Conservation (phyloP, 2,888 invertebrate species). For the Orchestes rusci region DNA sequence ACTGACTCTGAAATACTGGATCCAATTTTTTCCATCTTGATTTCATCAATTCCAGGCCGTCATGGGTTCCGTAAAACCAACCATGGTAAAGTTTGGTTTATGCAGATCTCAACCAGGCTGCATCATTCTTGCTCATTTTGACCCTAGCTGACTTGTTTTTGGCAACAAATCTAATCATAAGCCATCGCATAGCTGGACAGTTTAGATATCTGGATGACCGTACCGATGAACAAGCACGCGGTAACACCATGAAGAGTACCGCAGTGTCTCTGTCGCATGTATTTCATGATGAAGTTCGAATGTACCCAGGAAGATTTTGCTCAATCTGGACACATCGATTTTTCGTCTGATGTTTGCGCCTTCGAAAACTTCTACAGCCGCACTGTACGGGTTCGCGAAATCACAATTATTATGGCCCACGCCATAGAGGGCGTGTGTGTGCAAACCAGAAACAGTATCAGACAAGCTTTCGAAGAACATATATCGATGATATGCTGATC, state of each 20-base stretch:
- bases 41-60: no score
- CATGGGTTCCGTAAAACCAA: no score
- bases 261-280: slow-evolving; percentile 78
- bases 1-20: no score
- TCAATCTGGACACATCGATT: slow-evolving; percentile 98
- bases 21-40: no score
- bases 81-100: no score
- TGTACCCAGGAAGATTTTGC: slow-evolving; percentile 50
- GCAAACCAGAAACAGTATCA: slow-evolving; percentile 81
- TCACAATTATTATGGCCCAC: slow-evolving; percentile 90
- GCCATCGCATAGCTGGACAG: slow-evolving; percentile 82
- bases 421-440: slow-evolving; percentile 97
- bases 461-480: slow-evolving; percentile 86
- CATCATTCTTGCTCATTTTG: no score
- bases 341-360: slow-evolving; percentile 95
- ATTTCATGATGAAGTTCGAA: slow-evolving; percentile 47
- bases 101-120: no score
- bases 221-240: slow-evolving; percentile 92
- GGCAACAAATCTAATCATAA: slow-evolving; percentile 91
- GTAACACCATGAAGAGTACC: slow-evolving; percentile 99
- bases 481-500: slow-evolving; percentile 78
- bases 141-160: slow-evolving; percentile 90
- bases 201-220: slow-evolving; percentile 91
- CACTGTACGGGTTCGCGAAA: slow-evolving; percentile 95
- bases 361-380: no score